Evolutionary conservation across 2,797 vertebrate genomes (phyloP), one percentile per base, ranked within the genome.

Genomic region (Meriones psammophilus): DNA sequence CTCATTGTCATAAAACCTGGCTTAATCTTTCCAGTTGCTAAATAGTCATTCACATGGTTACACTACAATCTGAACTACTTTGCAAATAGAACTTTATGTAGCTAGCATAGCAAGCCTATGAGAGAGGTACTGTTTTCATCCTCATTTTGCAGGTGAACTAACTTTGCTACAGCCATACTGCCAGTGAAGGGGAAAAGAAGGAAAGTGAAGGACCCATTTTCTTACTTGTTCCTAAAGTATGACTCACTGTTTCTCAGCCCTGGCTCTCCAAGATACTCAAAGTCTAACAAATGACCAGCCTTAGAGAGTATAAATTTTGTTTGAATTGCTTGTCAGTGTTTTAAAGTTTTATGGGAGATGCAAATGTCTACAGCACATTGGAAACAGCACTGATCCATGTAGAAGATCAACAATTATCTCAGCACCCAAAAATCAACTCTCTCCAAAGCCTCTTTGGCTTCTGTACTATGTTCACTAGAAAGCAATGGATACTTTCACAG

Each of bases 11-110:
- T 30, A 42, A 88, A 88, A 17, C n/a, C 33, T 42, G n/a, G 74
- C 78, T 94, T 91, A 36, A 30, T 83, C 88, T 91, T 66, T 14
- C n/a, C 24, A 18, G 71, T 83, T 94, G 39, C 33, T 76, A 87
- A 95, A 89, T 3, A 88, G 30, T 50, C 9, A 89, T 62, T 89
- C 77, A 64, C 26, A 74, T 62, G 86, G 28, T 33, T 22, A 69
- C 69, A n/a, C 18, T 36, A 71, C 42, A 86, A 4, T 81, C 26
- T 77, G 66, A 85, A 87, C 28, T n/a, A 60, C 39, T 22, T 89
- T 69, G 79, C 4, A 68, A 68, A 68, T 76, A 62, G 78, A 66
- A 68, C 60, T 66, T 90, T 22, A 26, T 77, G 85, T 69, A 56
- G 46, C 87, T 69, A 50, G 26, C 66, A 73, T 87, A 74, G 13